These are phyloP conservation scores for Brachionus rotundiformis DNA, from an alignment of 1,140 invertebrate genomes.

Conservation along the genomic window DNA sequence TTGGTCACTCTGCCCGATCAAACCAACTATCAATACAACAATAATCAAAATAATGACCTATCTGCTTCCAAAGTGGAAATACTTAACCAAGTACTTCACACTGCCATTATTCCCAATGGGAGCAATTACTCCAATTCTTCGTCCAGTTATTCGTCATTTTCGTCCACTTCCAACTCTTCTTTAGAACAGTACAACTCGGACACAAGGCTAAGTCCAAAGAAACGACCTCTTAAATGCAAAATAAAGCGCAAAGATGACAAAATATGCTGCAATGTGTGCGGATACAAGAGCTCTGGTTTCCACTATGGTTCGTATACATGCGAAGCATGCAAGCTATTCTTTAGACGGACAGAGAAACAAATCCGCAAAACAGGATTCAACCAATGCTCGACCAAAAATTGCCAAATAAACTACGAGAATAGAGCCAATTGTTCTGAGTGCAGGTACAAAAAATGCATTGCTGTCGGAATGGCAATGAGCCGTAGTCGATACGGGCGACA, in stretches of 20 bases:
- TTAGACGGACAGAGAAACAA: slow-evolving; percentile 47
- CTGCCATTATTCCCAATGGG: neutral
- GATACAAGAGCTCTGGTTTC: slow-evolving; percentile 42
- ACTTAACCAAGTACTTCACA: neutral
- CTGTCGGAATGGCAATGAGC: slow-evolving; percentile 44
- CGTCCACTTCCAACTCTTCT: neutral
- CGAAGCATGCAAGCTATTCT: slow-evolving; percentile 45
- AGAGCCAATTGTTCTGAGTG: slow-evolving; percentile 49
- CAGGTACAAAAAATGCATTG: slow-evolving; percentile 47
- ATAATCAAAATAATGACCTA: neutral
- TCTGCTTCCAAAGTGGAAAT: neutral
- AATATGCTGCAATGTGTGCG: slow-evolving; percentile 50
- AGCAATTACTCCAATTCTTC: neutral
- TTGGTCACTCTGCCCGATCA: neutral
- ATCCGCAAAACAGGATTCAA: slow-evolving; percentile 48
- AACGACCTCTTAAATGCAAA: neutral
- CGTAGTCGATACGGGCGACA: slow-evolving; percentile 30
- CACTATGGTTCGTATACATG: slow-evolving; percentile 46
- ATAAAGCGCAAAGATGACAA: slow-evolving; percentile 45
- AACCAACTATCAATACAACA: neutral
- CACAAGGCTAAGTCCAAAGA: neutral
- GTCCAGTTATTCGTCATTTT: neutral
- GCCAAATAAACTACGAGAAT: slow-evolving; percentile 37
- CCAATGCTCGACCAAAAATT: slow-evolving; percentile 48
- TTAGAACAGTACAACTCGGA: neutral